Evolutionary conservation across 1,140 invertebrate species (phyloP).

Genomic region (Proales similis): DNA sequence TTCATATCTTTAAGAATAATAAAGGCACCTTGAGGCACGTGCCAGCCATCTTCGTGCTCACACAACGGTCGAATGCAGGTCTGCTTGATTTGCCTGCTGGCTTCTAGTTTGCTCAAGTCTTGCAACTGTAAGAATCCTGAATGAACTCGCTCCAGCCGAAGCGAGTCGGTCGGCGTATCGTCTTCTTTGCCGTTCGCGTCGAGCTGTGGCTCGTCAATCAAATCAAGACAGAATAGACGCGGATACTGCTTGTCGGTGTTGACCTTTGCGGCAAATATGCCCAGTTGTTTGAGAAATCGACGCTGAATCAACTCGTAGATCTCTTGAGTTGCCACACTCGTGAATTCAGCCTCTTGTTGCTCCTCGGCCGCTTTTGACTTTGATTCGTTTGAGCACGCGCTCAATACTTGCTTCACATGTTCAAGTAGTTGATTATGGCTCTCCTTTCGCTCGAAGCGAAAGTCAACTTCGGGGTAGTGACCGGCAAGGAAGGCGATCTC

Average conservation of each 20-base stretch:
- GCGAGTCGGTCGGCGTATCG: conserved; percentile 39
- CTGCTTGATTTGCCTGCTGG: neutral
- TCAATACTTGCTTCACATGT: neutral
- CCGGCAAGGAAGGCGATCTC: conserved; percentile 46
- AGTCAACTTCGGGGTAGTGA: conserved; percentile 44
- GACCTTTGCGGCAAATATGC: conserved; percentile 42
- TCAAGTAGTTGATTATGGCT: conserved; percentile 2
- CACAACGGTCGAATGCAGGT: conserved; percentile 43
- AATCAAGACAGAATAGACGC: conserved; percentile 24
- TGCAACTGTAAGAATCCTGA: conserved; percentile 38
- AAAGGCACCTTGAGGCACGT: neutral
- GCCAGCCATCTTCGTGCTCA: conserved; percentile 45
- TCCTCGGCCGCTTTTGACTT: conserved; percentile 39
- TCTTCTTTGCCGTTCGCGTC: conserved; percentile 1
- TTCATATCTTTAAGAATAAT: neutral
- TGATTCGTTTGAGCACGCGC: conserved; percentile 36
- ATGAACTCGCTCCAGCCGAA: conserved; percentile 40
- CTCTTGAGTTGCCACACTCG: conserved; percentile 41
- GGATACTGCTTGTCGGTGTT: conserved; percentile 36
- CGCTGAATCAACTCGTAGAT: conserved; percentile 48
- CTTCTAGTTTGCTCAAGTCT: neutral
- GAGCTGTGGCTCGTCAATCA: conserved; percentile 1
- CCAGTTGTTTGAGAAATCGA: conserved; percentile 46
- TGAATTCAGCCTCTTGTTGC: conserved; percentile 42
- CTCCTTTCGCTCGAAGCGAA: conserved; percentile 43